These are phyloP conservation scores for Galeruca laticollis DNA, from an alignment of 2,888 invertebrate genomes.

Conservation along the genomic window DNA sequence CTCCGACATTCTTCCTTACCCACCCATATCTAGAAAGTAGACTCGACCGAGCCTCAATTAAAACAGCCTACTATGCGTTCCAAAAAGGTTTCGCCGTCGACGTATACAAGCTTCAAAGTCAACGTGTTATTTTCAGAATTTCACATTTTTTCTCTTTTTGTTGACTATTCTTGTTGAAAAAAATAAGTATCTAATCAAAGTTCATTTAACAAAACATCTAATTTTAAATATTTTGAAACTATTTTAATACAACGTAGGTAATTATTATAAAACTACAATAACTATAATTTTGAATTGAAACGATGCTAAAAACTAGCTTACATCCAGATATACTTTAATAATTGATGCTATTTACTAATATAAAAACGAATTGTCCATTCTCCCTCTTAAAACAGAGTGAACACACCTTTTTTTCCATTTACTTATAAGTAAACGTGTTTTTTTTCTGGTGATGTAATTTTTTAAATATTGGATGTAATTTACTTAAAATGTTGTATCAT, in stretches of 20 bases:
- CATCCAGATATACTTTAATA: too few species aligned
- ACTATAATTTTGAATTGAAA: too few species aligned
- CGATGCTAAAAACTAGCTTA: too few species aligned
- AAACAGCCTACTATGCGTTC: constrained; percentile 63
- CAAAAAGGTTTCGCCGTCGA: constrained; percentile 58
- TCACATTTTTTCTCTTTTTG: constrained; percentile 36
- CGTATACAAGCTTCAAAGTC: constrained; percentile 40
- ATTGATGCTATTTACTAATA: too few species aligned
- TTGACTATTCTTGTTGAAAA: constrained; percentile 31
- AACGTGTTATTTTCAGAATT: constrained; percentile 50
- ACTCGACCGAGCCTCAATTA: constrained; percentile 66
- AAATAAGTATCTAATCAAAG: constrained; percentile 5
- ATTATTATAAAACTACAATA: too few species aligned
- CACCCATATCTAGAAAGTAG: constrained; percentile 60
- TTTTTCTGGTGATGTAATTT: too few species aligned
- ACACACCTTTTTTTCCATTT: too few species aligned
- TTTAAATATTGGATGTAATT: too few species aligned
- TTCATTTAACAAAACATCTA: constrained; percentile 1
- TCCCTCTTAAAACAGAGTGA: too few species aligned
- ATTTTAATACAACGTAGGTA: not conserved
- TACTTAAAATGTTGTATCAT: too few species aligned
- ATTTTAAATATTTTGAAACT: not conserved
- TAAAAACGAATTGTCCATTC: too few species aligned
- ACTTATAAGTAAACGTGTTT: too few species aligned
- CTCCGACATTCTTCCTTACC: constrained; percentile 45